A percentile compares a stretch with the other conserved stretches of the same genome.
Evolutionary conservation across 2,888 invertebrate genomes (phyloP).

Genomic region (Nipponacmea schrenckii): DNA sequence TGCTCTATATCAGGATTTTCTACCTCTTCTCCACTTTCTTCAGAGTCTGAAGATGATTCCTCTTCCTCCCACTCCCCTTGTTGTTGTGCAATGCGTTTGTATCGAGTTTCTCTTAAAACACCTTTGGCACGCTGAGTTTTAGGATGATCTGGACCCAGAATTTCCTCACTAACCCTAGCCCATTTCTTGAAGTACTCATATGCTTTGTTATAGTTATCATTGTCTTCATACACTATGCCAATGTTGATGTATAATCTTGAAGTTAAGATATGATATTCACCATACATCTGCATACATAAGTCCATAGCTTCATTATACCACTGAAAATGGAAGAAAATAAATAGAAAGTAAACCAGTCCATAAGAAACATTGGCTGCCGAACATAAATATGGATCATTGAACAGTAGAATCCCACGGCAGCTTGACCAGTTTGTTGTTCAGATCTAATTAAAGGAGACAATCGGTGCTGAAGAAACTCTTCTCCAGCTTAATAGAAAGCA

Average conservation of each 20-base stretch:
- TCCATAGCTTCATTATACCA: constrained; percentile 65
- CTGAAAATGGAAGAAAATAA: constrained; percentile 42
- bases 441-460: too few relatives aligned
- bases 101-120: constrained; percentile 61
- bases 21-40: constrained; percentile 45
- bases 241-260: constrained; percentile 66
- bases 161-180: constrained; percentile 63
- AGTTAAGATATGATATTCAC: constrained; percentile 64
- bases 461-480: too few relatives aligned
- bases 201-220: constrained; percentile 63
- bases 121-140: constrained; percentile 66
- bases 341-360: too few relatives aligned
- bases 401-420: too few relatives aligned
- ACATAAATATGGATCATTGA: too few relatives aligned
- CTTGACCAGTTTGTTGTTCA: too few relatives aligned
- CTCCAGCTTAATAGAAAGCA: too few relatives aligned
- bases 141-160: constrained; percentile 65
- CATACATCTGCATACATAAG: constrained; percentile 65
- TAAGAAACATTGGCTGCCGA: too few relatives aligned
- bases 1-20: constrained; percentile 56
- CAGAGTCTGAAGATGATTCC: constrained; percentile 40
- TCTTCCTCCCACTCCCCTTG: constrained; percentile 53
- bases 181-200: constrained; percentile 65
- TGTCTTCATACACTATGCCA: constrained; percentile 66
- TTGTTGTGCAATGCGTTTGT: constrained; percentile 59